A percentile compares a stretch with the other conserved stretches of the same genome.
phyloP scores from a whole-genome alignment of 2,113 vertebrate genomes.

The Pluvianellus socialis region DNA sequence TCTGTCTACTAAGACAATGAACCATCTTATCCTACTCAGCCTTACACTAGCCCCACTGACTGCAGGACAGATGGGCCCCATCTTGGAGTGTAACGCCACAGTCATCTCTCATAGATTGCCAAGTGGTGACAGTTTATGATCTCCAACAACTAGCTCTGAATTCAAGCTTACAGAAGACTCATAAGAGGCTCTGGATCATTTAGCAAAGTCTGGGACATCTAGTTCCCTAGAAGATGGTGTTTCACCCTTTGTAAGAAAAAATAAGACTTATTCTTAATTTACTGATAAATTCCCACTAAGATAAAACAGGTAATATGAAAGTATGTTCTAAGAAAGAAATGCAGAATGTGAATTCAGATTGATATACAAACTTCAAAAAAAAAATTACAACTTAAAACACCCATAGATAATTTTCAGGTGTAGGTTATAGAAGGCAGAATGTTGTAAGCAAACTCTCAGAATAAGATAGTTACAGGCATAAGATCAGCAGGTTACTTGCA shows the following conservation, averaged over 20 bases:
- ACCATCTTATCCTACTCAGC: neutral
- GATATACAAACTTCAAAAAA: neutral
- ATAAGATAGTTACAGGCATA: neutral
- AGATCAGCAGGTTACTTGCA: neutral
- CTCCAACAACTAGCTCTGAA: neutral
- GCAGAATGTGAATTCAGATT: neutral
- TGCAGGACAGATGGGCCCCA: neutral
- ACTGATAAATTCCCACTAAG: neutral
- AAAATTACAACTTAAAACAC: neutral
- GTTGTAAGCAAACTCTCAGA: neutral
- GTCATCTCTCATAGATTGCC: neutral
- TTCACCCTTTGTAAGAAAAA: neutral
- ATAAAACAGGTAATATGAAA: neutral
- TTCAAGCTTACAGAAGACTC: neutral
- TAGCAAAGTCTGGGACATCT: neutral
- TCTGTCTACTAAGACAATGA: neutral
- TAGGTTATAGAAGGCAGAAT: neutral
- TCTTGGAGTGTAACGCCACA: neutral
- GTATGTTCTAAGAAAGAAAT: neutral
- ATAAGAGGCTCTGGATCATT: neutral
- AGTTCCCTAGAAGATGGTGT: neutral
- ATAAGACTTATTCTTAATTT: neutral
- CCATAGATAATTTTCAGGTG: neutral
- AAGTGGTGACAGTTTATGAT: neutral
- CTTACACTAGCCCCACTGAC: rapidly evolving